Evolutionary conservation across 2,797 vertebrate species (phyloP), one percentile per base, ranked within the genome.

Genomic region (Chanos chanos): DNA sequence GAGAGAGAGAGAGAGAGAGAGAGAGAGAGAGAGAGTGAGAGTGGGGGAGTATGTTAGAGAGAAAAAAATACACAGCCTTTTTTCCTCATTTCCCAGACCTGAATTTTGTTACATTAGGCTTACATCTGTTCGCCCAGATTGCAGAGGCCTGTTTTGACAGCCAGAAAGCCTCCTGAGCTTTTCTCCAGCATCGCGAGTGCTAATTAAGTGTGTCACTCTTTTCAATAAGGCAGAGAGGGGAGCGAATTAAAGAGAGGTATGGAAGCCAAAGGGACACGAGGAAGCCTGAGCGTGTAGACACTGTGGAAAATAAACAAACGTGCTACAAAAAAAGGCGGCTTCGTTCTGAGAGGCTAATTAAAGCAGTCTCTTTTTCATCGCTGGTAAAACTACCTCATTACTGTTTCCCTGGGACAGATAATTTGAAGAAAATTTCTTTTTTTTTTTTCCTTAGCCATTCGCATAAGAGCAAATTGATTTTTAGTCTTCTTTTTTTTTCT

Each of bases 181-280:
- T 80, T 83, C 73, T 75, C 79, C 85, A 63, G 80, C 83, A 81
- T 79, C 76, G 82, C 82, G 72, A 76, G 74, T 80, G 81, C 87
- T 90, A 90, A 90, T 90, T 91, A 91, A 88, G 81, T 79, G 85
- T 87, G 87, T 89, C 89, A 87, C 85, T 89, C 89, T 88, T 84
- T 84, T 85, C 81, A 75, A 77, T 74, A 77, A 75, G 67, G 58
- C 70, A 64, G 72, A 72, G 66, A 69, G 71, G 61, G 72, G 72
- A 76, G 71, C 55, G 66, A 71, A 77, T 75, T 70, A 72, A 64
- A 77, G 68, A 59, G 58, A 60, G 76, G 60, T 41, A 61, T 51
- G 45, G 66, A 65, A 85, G 80, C 83, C 76, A 82, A 85, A 80
- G 85, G 74, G 76, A 87, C 81, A 81, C 78, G 77, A 82, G 78